Conservation (phyloP, 2,797 vertebrate species). For the Hozukius guyotensis region DNA sequence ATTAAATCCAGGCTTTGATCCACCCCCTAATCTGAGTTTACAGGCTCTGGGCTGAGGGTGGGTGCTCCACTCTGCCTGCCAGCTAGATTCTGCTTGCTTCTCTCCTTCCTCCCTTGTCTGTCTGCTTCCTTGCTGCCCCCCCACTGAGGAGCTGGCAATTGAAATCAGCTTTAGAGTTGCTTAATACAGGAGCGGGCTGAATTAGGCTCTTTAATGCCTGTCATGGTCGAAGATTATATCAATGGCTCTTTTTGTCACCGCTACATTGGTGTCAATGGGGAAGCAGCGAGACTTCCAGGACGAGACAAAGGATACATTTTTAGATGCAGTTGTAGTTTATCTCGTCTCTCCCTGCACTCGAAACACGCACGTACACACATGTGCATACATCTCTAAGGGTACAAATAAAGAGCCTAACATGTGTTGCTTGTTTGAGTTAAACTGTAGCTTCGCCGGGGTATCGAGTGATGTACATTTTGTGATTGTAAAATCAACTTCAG, state of each 20-base stretch:
- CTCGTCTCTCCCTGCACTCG: constrained; percentile 22
- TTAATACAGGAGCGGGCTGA: constrained; percentile 82
- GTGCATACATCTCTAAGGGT: background rate
- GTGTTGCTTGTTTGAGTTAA: constrained; percentile 63
- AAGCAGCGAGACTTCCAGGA: constrained; percentile 61
- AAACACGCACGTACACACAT: constrained; percentile 2
- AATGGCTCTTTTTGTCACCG: constrained; percentile 75
- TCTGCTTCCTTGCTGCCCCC: constrained; percentile 67
- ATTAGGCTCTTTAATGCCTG: constrained; percentile 82
- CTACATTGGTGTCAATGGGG: constrained; percentile 70
- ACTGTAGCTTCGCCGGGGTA: constrained; percentile 50
- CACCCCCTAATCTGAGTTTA: constrained; percentile 88
- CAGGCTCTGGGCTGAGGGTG: constrained; percentile 82
- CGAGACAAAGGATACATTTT: constrained; percentile 69
- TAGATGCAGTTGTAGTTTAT: constrained; percentile 63
- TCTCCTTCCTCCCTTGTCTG: constrained; percentile 72
- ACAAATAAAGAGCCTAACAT: constrained; percentile 38
- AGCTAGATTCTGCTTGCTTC: constrained; percentile 78
- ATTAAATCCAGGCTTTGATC: constrained; percentile 87
- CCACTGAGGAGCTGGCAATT: constrained; percentile 78
- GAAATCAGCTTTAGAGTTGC: constrained; percentile 82
- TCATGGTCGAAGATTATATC: constrained; percentile 81
- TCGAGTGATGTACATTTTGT: constrained; percentile 63
- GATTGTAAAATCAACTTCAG: constrained; percentile 74
- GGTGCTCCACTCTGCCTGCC: constrained; percentile 80